Conservation (phyloP, 1,140 invertebrate species). For the Ditylenchus dipsaci region DNA sequence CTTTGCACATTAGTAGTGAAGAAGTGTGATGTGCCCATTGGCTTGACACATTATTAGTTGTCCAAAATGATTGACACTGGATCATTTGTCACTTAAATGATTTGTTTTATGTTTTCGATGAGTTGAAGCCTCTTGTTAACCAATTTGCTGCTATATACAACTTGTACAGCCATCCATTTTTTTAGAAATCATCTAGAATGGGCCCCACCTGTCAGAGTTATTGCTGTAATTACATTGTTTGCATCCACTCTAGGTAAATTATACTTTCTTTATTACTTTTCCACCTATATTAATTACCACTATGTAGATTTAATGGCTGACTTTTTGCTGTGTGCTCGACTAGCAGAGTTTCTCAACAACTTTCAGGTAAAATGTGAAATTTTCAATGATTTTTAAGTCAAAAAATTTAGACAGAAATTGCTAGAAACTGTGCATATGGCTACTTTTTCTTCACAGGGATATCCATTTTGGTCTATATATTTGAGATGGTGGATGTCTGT, state of each 20-base stretch:
- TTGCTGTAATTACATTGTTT: constrained; percentile 55
- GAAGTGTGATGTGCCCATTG: too few species aligned
- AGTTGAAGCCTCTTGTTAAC: too few species aligned
- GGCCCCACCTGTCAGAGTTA: constrained; percentile 53
- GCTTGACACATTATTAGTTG: too few species aligned
- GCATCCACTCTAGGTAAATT: constrained; percentile 38
- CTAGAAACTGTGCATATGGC: constrained; percentile 51
- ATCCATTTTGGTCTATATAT: constrained; percentile 53
- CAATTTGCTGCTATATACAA: too few species aligned
- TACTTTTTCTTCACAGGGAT: constrained; percentile 58
- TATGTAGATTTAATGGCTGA: constrained; percentile 53
- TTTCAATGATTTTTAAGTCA: neutral
- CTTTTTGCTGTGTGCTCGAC: constrained; percentile 46
- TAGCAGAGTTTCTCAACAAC: constrained; percentile 53
- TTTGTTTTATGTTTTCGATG: too few species aligned
- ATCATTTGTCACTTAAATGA: too few species aligned
- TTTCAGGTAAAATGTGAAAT: constrained; percentile 33
- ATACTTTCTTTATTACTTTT: neutral
- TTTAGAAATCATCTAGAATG: constrained; percentile 53
- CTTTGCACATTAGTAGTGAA: too few species aligned
- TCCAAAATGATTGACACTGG: too few species aligned
- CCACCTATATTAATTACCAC: neutral
- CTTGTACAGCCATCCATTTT: neutral
- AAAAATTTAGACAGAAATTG: constrained; percentile 45
- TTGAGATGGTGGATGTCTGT: constrained; percentile 56